Evolutionary conservation across 1,140 invertebrate species (phyloP).

Genomic region (Drosophila persimilis): DNA sequence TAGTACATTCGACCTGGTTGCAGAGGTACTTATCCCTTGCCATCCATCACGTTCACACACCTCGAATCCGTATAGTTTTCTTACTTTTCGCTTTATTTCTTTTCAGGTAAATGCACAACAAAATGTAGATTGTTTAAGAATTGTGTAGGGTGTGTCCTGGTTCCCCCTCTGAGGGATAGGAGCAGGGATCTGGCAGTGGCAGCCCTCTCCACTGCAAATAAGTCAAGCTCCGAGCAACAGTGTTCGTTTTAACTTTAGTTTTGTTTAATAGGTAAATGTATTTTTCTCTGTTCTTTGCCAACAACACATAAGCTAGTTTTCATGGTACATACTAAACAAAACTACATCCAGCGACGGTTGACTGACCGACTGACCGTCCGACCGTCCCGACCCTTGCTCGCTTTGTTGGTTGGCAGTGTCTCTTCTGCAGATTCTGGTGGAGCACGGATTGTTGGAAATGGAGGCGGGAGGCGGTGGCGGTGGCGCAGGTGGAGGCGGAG

Average conservation of each 20-base stretch:
- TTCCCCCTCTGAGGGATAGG: constrained; percentile 1
- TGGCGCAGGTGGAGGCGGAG: not conserved
- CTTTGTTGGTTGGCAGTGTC: constrained; percentile 45
- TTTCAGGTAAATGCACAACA: constrained; percentile 60
- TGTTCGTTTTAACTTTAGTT: constrained; percentile 25
- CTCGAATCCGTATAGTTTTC: not conserved
- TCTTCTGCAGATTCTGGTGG: constrained; percentile 27
- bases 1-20: no score
- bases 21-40: not conserved
- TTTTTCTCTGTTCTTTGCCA: constrained; percentile 71
- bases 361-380: constrained; percentile 16
- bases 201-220: constrained; percentile 31
- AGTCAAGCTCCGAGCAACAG: constrained; percentile 30
- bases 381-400: constrained; percentile 9
- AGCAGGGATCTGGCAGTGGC: no score
- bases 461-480: not conserved
- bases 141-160: constrained; percentile 12
- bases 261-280: constrained; percentile 75
- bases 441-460: not conserved
- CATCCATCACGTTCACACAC: no score
- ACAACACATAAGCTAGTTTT: constrained; percentile 66
- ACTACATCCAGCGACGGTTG: constrained; percentile 44
- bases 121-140: constrained; percentile 21
- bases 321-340: constrained; percentile 62
- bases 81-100: constrained; percentile 49